Percentiles rank a stretch among this genome's conserved stretches.
Conservation (phyloP, 2,797 vertebrate genomes). For the Hippocampus kuda region DNA sequence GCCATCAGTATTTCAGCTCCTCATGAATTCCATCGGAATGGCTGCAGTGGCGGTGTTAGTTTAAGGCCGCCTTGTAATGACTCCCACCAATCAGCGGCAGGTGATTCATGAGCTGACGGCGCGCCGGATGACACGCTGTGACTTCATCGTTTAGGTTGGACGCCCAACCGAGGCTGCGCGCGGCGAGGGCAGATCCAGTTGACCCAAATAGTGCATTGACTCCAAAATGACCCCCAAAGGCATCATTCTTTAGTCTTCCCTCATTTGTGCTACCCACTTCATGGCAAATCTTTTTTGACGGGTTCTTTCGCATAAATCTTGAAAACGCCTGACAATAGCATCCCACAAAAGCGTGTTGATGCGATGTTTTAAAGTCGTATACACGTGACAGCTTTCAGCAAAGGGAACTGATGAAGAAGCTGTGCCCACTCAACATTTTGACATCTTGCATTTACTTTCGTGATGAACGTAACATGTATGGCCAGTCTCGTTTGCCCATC, state of each 20-base stretch:
- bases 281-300: neutral
- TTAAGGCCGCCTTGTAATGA: conserved; percentile 38
- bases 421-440: too few relatives aligned
- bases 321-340: too few relatives aligned
- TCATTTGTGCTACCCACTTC: neutral
- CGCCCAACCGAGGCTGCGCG: fast-evolving
- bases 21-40: conserved; percentile 1
- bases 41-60: conserved; percentile 29
- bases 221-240: neutral
- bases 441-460: too few relatives aligned
- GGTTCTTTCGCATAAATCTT: too few relatives aligned
- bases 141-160: conserved; percentile 28
- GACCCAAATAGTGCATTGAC: conserved; percentile 5
- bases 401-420: too few relatives aligned
- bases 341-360: too few relatives aligned
- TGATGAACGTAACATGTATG: too few relatives aligned
- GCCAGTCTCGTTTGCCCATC: too few relatives aligned
- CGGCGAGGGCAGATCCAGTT: neutral
- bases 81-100: conserved; percentile 20
- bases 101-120: conserved; percentile 17
- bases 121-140: conserved; percentile 10
- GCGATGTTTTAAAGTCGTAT: too few relatives aligned
- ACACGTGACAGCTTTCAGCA: too few relatives aligned
- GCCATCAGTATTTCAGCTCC: neutral
- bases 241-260: neutral